Evolutionary conservation across 2,888 invertebrate genomes (phyloP).

Genomic region (Mimumesa dahlbomi): DNA sequence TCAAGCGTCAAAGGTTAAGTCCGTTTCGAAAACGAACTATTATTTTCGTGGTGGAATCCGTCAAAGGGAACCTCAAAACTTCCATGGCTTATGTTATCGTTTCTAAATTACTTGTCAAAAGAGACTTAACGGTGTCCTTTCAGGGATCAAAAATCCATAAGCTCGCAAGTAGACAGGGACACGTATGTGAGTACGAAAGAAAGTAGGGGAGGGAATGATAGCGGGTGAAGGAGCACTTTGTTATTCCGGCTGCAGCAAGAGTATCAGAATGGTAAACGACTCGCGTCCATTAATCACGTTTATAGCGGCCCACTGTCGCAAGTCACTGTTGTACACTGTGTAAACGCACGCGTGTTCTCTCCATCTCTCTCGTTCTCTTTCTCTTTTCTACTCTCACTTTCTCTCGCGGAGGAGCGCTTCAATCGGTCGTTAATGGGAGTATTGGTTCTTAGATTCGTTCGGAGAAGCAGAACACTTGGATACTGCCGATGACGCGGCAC

Average conservation of each 20-base stretch:
- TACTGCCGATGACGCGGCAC: constrained; percentile 51
- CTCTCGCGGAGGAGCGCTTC: constrained; percentile 31
- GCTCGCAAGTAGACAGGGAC: constrained; percentile 8
- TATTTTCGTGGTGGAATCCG: constrained; percentile 16
- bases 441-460: constrained; percentile 62
- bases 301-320: constrained; percentile 77
- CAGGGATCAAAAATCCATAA: constrained; percentile 23
- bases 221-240: constrained; percentile 69
- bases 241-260: constrained; percentile 75
- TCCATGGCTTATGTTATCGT: constrained; percentile 14
- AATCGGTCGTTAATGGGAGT: constrained; percentile 64
- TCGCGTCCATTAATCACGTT: constrained; percentile 78
- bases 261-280: constrained; percentile 78
- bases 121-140: constrained; percentile 11
- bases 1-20: constrained; percentile 5
- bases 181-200: constrained; percentile 11
- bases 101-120: constrained; percentile 47
- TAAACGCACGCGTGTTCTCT: constrained; percentile 68
- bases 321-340: constrained; percentile 75
- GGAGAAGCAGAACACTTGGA: constrained; percentile 25
- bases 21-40: constrained; percentile 38
- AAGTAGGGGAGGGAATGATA: constrained; percentile 14
- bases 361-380: constrained; percentile 27
- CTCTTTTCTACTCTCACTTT: constrained; percentile 12
- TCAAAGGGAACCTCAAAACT: constrained; percentile 13